Evolutionary conservation across 2,888 invertebrate species (phyloP), one percentile per base, ranked within the genome.

Genomic region (Catocala nupta): DNA sequence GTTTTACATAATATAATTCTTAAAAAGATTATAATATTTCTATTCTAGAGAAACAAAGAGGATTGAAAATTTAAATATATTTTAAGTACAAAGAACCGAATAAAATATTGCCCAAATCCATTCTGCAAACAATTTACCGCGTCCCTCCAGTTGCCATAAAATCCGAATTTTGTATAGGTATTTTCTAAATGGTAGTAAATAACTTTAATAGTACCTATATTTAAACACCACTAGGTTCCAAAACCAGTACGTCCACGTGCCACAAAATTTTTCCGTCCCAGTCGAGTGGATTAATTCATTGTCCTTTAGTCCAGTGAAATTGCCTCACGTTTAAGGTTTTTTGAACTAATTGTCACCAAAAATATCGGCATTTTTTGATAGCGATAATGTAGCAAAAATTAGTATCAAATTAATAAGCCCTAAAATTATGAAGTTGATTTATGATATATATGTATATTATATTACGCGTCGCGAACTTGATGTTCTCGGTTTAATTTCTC

Each of bases 201-300:
- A 75, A 68, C 68, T 62, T 72, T 75, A 67, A 78, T 78, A 78
- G 78, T 72, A n/a, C n/a, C n/a, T n/a, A 62, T 78, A 75, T 72
- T 78, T 75, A 70, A 77, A 76, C 68, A 54, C 62, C 52, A 50
- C 43, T 44, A 55, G 74, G 71, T 66, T 70, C 69, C 62, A 25
- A 13, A 48, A 16, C 50, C 39, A 25, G 62, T 61, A 60, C 54
- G 59, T 55, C 67, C 65, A 72, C 77, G 77, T 71, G 68, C 56
- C 55, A 55, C 45, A 8, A 64, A 65, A 59, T 71, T 76, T 71
- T 70, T 55, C 55, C 63, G 4, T 57, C 56, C 54, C 54, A 56
- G 51, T 47, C 12, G 47, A 64, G 55, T 44, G 10, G 42, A 63
- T 60, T 68, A 68, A 71, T 69, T 77, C 64, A 70, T 79, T 73